Evolutionary conservation across 2,797 vertebrate species (phyloP), one percentile per base, ranked within the genome.

Genomic region (Cirrhinus mrigala): DNA sequence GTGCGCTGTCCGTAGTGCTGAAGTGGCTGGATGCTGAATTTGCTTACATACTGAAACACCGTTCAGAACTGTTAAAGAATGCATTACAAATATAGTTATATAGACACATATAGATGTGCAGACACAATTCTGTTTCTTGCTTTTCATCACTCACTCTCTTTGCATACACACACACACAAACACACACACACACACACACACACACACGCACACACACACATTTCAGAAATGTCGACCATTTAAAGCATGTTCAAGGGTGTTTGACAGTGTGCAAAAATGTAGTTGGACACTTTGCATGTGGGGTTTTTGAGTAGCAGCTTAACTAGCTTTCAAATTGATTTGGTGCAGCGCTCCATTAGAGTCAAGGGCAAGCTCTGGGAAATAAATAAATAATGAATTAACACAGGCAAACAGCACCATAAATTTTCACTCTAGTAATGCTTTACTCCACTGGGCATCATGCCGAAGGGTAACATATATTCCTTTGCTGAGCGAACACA

Each of bases 371-470:
- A 76, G 71, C 58, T 37, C 44, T 40, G 44, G 71, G 40, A 82
- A 52, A 76, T 75, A 83, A 66, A 83, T 83, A 83, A 83, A 76
- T 76, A 76, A 83, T 76, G 16, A 68, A 83, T 83, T 76, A 83
- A 52, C 71, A 40, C 46, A 54, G 29, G 71, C 20, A 83, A 68
- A 76, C 73, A 83, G 60, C 22, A 6, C 48, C 74, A 66, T 66
- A 44, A 20, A 68, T 76, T 66, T 76, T 68, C 15, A 54, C 73
- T 83, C 46, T 76, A 66, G 54, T 83, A 68, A 68, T 76, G 29
- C 22, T 83, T 54, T 68, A 83, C 71, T 68, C 46, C 20, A 54
- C 58, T 66, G 22, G 46, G 46, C 46, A 40, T 27, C 10, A 2
- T 76, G 82, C 48, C 58, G 40, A 76, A 37, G 62, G 46, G 14